Base-by-base conservation (phyloP, 2,113 vertebrate species). In the Procapra przewalskii region DNA sequence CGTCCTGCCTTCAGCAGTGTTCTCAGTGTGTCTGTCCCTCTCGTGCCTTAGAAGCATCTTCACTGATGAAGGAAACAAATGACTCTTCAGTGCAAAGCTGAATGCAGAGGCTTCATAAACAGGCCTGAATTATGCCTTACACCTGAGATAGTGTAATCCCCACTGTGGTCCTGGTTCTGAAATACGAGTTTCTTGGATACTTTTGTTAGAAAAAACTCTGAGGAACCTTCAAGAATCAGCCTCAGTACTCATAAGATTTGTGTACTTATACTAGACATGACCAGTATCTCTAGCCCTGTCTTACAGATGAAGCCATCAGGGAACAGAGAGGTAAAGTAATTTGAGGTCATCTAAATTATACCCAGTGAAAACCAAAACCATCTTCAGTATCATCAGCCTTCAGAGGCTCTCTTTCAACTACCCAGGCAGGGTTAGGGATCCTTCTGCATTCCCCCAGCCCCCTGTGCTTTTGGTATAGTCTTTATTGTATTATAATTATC, bases 191-290 rank as follows among this genome's bases (percentile, higher is more conserved):
- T 79, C 31, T 83, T 94, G 36, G 27, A 79, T 48, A 87, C n/a
- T 96, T 96, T 36, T 17, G 9, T 88, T 81, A 93, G 57, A 54
- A 90, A 96, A 96, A 59, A 15, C 19, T 80, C 50, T 97, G 54
- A 27, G 60, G 31, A 91, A 19, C 40, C 59, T 62, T 92, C 81
- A 92, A 86, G 31, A 96, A 67, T 59, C 67, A 86, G 36, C 59
- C 54, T 94, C 25, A 59, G 3, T 90, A 90, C 3, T 79, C 31
- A 59, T 55, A 82, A 75, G 33, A 52, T 88, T 84, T 94, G 15
- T 88, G 11, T 10, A 60, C 80, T 81, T 94, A 89, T 1, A 3
- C 85, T 89, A 81, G 48, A 67, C 55, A 87, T 55, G 29, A 75
- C 64, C 45, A 25, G 27, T 77, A 3, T 48, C 52, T 94, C 82